Conservation (phyloP, 2,888 invertebrate genomes). For the Hyposoter dolosus region DNA sequence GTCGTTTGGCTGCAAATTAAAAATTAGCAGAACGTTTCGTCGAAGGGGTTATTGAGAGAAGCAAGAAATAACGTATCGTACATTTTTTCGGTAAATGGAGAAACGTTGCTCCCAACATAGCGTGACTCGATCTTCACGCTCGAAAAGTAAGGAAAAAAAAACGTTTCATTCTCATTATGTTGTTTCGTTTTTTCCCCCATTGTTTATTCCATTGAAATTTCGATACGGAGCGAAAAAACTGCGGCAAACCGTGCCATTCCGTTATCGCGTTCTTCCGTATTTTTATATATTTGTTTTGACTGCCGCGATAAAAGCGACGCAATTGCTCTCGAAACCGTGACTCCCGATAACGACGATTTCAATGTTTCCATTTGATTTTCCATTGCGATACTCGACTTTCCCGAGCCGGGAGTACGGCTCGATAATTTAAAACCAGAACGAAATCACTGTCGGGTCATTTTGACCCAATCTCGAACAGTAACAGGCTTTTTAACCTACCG, state of each 20-base stretch:
- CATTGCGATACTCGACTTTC: neutral
- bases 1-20: neutral
- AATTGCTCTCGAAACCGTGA: neutral
- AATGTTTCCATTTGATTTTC: neutral
- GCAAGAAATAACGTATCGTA: neutral
- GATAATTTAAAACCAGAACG: neutral
- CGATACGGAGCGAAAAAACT: neutral
- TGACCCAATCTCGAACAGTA: neutral
- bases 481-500: too few species aligned
- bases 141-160: slow-evolving; percentile 70
- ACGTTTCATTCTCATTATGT: neutral
- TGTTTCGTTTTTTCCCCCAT: neutral
- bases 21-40: neutral
- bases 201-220: neutral
- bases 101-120: slow-evolving; percentile 69
- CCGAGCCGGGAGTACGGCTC: neutral
- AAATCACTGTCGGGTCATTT: neutral
- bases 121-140: slow-evolving; percentile 69
- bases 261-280: neutral
- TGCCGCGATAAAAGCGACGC: neutral
- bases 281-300: neutral
- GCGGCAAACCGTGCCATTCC: neutral
- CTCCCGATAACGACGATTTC: neutral
- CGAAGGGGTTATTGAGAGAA: neutral
- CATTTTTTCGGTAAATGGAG: slow-evolving; percentile 73